Base-by-base conservation (phyloP, 2,888 invertebrate genomes). In the Xylota segnis region DNA sequence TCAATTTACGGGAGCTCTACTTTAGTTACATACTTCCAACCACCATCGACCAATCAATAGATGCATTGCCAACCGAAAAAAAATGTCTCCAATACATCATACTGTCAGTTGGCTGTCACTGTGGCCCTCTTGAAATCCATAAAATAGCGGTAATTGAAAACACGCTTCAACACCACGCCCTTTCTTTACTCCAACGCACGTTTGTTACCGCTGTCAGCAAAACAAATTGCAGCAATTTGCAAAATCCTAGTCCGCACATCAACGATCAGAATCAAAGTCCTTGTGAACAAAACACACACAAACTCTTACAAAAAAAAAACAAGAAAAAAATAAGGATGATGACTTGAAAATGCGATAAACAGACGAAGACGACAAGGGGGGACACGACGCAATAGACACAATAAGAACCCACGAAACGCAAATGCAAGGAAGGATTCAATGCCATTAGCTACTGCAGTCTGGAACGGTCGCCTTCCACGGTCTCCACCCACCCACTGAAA, bases 191-290 rank as follows among this genome's bases (percentile, higher is more conserved):
- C 23, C 5, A 54, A 61, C 59, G 56, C 81, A 71, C 70, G 63
- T 70, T 70, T 56, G 50, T 82, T 83, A 86, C 87, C 87, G 88
- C 88, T 89, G 89, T 88, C 89, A 88, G 88, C 87, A 77, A 88
- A 88, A 89, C 88, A 89, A 89, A 89, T 89, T 88, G 87, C 81
- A 83, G 87, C 89, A 89, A 89, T 89, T 89, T 89, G 86, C 68
- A 82, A 86, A 43, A 86, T 82, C 82, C 63, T 72, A 61, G 61
- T 68, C 68, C 63, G 61, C 43, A 82, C 75, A 76, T 71, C 77
- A 82, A 43, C 71, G 82, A 82, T 68, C 72, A 58, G 59, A 76
- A 76, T 76, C 75, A 81, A 66, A 81, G 65, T 81, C 66, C 47
- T 66, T 58, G 56, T 10, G 40, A 56, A 58, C 12, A 68, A 63